A percentile compares a stretch with the other conserved stretches of the same genome.
Evolutionary conservation across 2,113 vertebrate species (phyloP).

Genomic region (Chlorodrepanis virens): DNA sequence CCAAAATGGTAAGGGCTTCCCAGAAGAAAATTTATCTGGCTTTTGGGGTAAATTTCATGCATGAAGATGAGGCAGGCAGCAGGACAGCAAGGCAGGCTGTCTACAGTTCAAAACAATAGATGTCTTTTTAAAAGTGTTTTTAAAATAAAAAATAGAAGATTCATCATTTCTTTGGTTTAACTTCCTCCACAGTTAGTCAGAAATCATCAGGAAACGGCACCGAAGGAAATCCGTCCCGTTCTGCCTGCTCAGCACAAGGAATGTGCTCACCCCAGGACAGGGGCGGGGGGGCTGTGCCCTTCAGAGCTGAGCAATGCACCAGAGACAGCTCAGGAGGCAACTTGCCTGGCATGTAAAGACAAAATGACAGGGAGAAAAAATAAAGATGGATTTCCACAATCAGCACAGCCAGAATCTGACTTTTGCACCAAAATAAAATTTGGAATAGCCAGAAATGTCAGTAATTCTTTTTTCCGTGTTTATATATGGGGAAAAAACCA

Average conservation of each 20-base stretch:
- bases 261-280: neutral
- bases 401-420: neutral
- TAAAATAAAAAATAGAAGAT: neutral
- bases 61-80: neutral
- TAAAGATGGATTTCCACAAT: neutral
- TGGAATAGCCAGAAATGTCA: neutral
- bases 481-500: neutral
- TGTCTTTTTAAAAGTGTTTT: neutral
- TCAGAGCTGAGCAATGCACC: neutral
- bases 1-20: neutral
- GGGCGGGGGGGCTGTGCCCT: neutral
- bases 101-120: neutral
- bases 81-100: neutral
- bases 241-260: conserved; percentile 46
- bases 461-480: neutral
- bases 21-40: neutral
- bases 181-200: conserved; percentile 48
- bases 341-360: neutral
- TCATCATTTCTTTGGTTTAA: conserved; percentile 23
- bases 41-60: neutral
- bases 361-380: neutral
- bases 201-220: conserved; percentile 51
- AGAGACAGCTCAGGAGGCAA: neutral
- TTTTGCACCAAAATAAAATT: neutral
- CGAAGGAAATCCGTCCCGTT: conserved; percentile 27